Percentiles rank a stretch among this genome's conserved stretches.
These are phyloP conservation scores for Xanthia icteritia DNA, from an alignment of 2,888 invertebrate genomes.

Conservation along the genomic window DNA sequence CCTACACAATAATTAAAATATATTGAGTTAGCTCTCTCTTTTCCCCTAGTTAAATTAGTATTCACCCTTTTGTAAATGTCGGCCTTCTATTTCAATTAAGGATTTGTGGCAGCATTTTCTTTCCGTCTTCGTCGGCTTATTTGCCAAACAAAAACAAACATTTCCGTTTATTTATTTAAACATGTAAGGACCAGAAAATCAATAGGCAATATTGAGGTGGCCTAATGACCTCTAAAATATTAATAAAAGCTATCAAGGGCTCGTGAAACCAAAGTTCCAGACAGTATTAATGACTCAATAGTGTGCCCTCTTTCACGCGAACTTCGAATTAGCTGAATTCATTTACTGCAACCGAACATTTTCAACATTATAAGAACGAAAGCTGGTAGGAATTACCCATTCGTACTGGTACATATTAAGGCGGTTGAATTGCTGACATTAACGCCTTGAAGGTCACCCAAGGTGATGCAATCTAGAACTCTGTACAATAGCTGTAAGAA, in stretches of 20 bases:
- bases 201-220: constrained; percentile 20
- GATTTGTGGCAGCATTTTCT: constrained; percentile 30
- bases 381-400: constrained; percentile 25
- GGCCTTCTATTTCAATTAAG: constrained; percentile 50
- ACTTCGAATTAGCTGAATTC: constrained; percentile 58
- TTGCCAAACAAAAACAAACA: constrained; percentile 20
- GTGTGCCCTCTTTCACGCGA: constrained; percentile 60
- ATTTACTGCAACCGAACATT: constrained; percentile 41
- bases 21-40: constrained; percentile 35
- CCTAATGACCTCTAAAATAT: constrained; percentile 45
- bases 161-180: constrained; percentile 9
- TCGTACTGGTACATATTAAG: neutral
- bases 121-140: neutral
- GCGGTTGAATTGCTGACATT: constrained; percentile 3
- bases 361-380: constrained; percentile 31
- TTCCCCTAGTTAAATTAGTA: constrained; percentile 49
- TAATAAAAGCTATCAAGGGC: constrained; percentile 27
- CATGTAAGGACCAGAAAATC: constrained; percentile 33
- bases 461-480: constrained; percentile 8
- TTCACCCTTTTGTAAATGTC: constrained; percentile 51
- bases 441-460: constrained; percentile 19
- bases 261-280: constrained; percentile 39
- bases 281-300: constrained; percentile 57
- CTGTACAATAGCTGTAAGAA: neutral
- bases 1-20: constrained; percentile 54